Conservation (phyloP, 2,113 vertebrate species). For the Mus musculus region GRCm39 chr19:23586001-23586500, state of each 20-base stretch:
- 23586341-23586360: not conserved
- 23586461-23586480: not conserved
- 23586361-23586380: not conserved
- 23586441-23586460: not conserved
- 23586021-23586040: slow-evolving; percentile 47
- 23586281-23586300: not conserved
- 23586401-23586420: not conserved
- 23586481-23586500: not conserved
- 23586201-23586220: slow-evolving; percentile 7
- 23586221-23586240: not conserved
- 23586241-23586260: not conserved
- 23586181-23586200: not conserved
- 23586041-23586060: slow-evolving; percentile 7
- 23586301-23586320: not conserved
- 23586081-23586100: not conserved
- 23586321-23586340: not conserved
- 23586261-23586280: not conserved
- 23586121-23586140: not conserved
- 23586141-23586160: not conserved
- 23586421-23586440: not conserved
- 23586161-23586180: not conserved
- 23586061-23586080: slow-evolving; percentile 1
- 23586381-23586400: not conserved
- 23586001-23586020: slow-evolving; percentile 28
- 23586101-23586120: not conserved